phyloP scores from a whole-genome alignment of 92 coral and sea anemone species.

The Heteractis magnifica region DNA sequence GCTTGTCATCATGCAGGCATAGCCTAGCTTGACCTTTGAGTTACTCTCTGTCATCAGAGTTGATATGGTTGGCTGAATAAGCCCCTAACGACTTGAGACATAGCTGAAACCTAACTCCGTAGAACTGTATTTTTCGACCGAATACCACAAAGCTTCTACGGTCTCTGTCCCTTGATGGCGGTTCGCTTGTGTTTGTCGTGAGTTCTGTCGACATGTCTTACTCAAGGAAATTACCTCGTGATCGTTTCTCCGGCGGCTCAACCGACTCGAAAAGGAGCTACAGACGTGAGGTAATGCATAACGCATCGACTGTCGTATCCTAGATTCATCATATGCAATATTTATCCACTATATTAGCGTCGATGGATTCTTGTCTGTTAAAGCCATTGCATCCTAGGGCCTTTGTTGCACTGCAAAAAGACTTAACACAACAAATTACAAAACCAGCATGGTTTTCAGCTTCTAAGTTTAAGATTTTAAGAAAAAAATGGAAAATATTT shows the following conservation, averaged over 20 bases:
- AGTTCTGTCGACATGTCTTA: conserved; percentile 24
- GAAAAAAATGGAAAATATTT: not conserved
- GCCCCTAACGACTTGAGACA: not conserved
- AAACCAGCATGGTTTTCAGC: not conserved
- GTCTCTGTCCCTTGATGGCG: not conserved
- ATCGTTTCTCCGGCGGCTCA: not conserved
- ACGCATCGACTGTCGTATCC: not conserved
- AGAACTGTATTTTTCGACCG: not conserved
- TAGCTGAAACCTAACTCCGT: conserved; percentile 1
- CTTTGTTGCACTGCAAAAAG: not conserved
- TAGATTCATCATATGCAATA: not conserved
- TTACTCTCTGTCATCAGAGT: not conserved
- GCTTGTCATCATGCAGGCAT: not conserved
- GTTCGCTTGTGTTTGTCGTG: not conserved
- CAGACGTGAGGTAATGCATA: conserved; percentile 21
- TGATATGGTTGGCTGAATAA: not conserved
- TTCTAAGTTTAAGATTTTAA: not conserved
- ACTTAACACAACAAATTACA: not conserved
- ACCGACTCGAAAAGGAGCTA: not conserved
- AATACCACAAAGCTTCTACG: not conserved
- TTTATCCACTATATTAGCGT: not conserved
- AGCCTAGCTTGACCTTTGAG: not conserved
- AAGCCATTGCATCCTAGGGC: not conserved
- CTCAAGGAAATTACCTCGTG: conserved; percentile 33
- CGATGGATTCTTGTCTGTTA: not conserved